Evolutionary conservation across 2,797 vertebrate genomes (phyloP).

Genomic region (Acomys russatus): DNA sequence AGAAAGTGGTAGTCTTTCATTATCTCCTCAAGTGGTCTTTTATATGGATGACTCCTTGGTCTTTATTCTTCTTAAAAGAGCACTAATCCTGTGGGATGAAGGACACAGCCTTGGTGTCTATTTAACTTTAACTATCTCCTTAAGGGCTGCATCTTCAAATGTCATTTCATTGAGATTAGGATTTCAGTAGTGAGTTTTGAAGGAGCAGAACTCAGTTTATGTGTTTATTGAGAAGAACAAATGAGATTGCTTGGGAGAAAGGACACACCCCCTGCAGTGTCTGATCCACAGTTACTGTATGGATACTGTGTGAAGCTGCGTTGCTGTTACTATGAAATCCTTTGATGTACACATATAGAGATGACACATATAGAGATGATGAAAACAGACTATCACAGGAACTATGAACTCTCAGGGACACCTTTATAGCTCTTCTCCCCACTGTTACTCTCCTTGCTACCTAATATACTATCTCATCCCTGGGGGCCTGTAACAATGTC

Average conservation of each 20-base stretch:
- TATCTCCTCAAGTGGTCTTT: neutral
- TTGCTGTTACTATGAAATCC: neutral
- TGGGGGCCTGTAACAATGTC: neutral
- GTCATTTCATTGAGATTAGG: neutral
- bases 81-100: neutral
- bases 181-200: neutral
- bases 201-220: neutral
- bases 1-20: neutral
- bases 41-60: neutral
- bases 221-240: neutral
- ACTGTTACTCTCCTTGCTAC: neutral
- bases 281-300: neutral
- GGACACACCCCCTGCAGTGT: neutral
- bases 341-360: neutral
- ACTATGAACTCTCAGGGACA: neutral
- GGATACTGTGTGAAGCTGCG: neutral
- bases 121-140: neutral
- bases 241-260: neutral
- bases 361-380: neutral
- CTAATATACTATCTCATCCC: neutral
- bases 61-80: neutral
- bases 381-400: neutral
- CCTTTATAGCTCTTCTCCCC: neutral
- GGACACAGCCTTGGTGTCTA: neutral
- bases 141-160: neutral